Percentiles rank a stretch among this genome's conserved stretches.
Conservation (phyloP, 2,113 vertebrate species). For the Bos javanicus region DNA sequence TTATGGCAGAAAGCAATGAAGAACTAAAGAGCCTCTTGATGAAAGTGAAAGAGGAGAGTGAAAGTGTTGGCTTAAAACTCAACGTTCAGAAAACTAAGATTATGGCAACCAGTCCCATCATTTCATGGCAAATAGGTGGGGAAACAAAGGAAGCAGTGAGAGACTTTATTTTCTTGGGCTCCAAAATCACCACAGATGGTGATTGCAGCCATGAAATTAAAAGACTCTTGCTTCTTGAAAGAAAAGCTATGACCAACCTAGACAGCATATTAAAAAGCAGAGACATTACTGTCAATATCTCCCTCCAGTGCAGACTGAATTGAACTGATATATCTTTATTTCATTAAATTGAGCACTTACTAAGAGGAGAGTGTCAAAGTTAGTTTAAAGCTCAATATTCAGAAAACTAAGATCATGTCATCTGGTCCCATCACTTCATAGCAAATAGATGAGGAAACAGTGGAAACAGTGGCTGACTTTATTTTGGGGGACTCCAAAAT, state of each 20-base stretch:
- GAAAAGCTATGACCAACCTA: background rate
- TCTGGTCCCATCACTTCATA: background rate
- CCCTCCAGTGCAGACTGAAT: too few species aligned
- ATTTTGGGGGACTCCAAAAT: background rate
- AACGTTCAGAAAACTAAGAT: background rate
- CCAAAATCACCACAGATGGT: background rate
- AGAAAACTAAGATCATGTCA: background rate
- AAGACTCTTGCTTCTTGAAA: background rate
- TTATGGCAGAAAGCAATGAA: background rate
- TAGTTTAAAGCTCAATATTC: background rate
- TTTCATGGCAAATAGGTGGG: background rate
- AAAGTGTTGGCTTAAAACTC: background rate
- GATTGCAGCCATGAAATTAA: background rate
- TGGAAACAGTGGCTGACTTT: background rate
- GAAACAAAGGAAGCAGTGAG: background rate
- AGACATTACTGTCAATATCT: too few species aligned
- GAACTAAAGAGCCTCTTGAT: background rate
- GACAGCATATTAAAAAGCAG: background rate
- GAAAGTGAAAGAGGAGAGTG: background rate
- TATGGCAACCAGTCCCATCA: background rate
- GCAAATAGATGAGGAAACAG: background rate
- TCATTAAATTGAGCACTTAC: background rate
- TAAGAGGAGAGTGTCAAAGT: too few species aligned
- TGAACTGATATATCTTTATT: too few species aligned
- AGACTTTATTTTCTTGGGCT: background rate